These are phyloP conservation scores for Propsilocerus akamusi DNA, from an alignment of 1,140 invertebrate genomes.

Conservation along the genomic window DNA sequence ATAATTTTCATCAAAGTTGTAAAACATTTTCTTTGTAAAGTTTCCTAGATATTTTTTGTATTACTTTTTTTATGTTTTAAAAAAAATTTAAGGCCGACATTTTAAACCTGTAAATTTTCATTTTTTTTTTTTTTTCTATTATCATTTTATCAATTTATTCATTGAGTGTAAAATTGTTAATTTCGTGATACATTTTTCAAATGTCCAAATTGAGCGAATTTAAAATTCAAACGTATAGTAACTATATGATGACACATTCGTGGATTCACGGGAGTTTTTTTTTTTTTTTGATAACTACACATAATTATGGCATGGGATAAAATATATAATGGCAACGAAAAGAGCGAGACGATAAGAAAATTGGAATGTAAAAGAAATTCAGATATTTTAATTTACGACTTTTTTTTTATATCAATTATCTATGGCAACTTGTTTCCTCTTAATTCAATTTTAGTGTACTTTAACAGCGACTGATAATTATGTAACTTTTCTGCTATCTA, in stretches of 20 bases:
- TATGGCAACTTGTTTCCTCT: background rate
- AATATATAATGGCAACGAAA: too few relatives aligned
- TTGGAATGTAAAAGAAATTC: background rate
- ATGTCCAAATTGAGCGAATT: too few relatives aligned
- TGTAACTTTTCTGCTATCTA: background rate
- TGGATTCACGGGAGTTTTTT: too few relatives aligned
- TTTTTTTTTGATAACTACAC: too few relatives aligned
- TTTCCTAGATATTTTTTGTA: background rate
- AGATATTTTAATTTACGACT: background rate
- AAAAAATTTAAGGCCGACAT: background rate
- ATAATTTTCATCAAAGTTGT: background rate
- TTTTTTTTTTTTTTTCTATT: background rate
- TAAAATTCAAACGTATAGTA: too few relatives aligned
- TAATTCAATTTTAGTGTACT: background rate
- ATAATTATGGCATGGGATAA: too few relatives aligned
- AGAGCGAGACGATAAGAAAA: too few relatives aligned
- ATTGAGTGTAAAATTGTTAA: too few relatives aligned
- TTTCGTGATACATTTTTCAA: too few relatives aligned
- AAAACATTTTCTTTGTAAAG: background rate
- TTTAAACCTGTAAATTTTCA: background rate
- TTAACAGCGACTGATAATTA: background rate
- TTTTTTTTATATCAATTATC: background rate
- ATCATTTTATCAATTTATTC: background rate
- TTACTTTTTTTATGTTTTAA: background rate
- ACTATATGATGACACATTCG: too few relatives aligned